Evolutionary conservation across 1,140 invertebrate genomes (phyloP).

Genomic region (Acromyrmex charruanus): DNA sequence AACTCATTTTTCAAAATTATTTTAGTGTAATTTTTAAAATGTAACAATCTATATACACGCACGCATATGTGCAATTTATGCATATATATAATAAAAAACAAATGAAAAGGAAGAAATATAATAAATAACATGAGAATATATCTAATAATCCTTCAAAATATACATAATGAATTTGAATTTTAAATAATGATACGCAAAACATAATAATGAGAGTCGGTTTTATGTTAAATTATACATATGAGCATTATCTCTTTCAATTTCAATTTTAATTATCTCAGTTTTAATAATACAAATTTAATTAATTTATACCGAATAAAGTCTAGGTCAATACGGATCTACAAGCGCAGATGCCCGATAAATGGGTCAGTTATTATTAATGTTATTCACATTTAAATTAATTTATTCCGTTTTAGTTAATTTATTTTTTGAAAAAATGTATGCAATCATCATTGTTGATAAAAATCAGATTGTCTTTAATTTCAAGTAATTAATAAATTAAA

Average conservation of each 20-base stretch:
- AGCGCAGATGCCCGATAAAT: not conserved
- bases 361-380: not conserved
- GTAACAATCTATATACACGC: not conserved
- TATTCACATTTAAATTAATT: not conserved
- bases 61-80: not conserved
- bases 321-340: not conserved
- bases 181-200: not conserved
- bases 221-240: not conserved
- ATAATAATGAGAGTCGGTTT: not conserved
- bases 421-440: not conserved
- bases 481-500: no score
- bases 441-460: not conserved
- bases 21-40: not conserved
- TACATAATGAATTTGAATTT: not conserved
- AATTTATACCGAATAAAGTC: not conserved
- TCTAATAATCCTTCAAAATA: not conserved
- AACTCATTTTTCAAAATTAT: not conserved
- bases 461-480: not conserved
- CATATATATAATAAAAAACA: not conserved
- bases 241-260: not conserved
- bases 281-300: slow-evolving; percentile 1
- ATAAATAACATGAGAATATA: not conserved
- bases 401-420: not conserved
- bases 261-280: no score
- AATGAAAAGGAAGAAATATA: not conserved